Percentiles rank a stretch among this genome's conserved stretches.
Conservation (phyloP, 1,140 invertebrate genomes). For the Psilanteris sp. region DNA sequence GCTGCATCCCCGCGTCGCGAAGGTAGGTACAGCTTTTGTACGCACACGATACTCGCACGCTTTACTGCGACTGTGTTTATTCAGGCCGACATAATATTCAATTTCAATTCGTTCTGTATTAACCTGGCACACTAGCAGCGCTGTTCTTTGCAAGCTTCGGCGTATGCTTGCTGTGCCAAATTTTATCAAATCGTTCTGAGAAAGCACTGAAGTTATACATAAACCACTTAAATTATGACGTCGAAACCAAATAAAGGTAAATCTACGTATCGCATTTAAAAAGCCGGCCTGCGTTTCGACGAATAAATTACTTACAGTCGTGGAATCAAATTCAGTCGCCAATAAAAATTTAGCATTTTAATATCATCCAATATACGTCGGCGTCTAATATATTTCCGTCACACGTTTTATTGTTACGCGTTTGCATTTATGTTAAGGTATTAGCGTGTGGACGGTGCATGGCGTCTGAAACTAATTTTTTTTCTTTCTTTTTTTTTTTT, state of each 20-base stretch:
- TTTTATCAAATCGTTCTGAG: constrained; percentile 57
- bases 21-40: constrained; percentile 31
- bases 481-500: too few species aligned
- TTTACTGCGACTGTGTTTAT: constrained; percentile 69
- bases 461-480: too few species aligned
- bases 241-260: constrained; percentile 35
- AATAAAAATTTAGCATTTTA: too few species aligned
- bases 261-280: constrained; percentile 41
- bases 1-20: constrained; percentile 43
- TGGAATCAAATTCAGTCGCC: neutral
- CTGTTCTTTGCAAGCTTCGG: constrained; percentile 33
- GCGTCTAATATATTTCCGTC: too few species aligned
- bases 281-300: neutral
- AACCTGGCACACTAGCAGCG: constrained; percentile 63
- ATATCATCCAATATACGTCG: too few species aligned
- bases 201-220: constrained; percentile 49
- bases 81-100: constrained; percentile 78
- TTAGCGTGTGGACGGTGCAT: too few species aligned
- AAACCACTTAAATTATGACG: constrained; percentile 54
- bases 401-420: too few species aligned
- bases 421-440: too few species aligned
- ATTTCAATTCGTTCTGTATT: constrained; percentile 78
- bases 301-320: constrained; percentile 27
- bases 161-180: constrained; percentile 43
- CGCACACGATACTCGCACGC: constrained; percentile 31